These are phyloP conservation scores for Pangasianodon gigas DNA, from an alignment of 2,113 vertebrate genomes.

Conservation along the genomic window DNA sequence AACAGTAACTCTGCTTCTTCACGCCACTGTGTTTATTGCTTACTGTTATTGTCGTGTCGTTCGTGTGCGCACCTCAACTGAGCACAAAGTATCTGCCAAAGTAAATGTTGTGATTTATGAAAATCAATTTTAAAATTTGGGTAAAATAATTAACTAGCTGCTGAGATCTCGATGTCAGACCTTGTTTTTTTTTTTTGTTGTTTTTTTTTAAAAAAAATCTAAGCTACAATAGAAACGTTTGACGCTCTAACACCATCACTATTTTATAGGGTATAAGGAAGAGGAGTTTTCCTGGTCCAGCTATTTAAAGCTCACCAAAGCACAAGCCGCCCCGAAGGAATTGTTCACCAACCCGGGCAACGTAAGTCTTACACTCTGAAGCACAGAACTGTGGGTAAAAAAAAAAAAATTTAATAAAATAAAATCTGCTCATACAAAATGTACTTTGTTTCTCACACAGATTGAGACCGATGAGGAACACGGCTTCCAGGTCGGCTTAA, in stretches of 20 bases:
- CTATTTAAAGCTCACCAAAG: constrained; percentile 91
- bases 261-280: constrained; percentile 88
- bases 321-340: constrained; percentile 91
- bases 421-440: not conserved
- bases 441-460: constrained; percentile 63
- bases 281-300: constrained; percentile 96
- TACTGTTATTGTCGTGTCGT: no score
- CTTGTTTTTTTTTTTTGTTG: not conserved
- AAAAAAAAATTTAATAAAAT: no score
- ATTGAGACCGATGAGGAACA: constrained; percentile 78
- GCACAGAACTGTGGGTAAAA: not conserved
- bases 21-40: no score
- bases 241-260: not conserved
- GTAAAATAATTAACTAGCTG: no score
- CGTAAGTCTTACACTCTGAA: constrained; percentile 71
- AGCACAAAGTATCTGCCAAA: no score
- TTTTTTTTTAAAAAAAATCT: no score
- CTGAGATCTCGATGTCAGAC: not conserved
- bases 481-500: constrained; percentile 91
- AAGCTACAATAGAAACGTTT: not conserved
- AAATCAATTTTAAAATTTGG: no score
- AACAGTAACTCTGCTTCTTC: no score
- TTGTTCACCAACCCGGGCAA: constrained; percentile 83
- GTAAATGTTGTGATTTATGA: no score
- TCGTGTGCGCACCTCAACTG: no score